A percentile compares a stretch with the other conserved stretches of the same genome.
These are phyloP conservation scores for Lophotriccus pileatus DNA, from an alignment of 2,797 vertebrate species.

Conservation along the genomic window DNA sequence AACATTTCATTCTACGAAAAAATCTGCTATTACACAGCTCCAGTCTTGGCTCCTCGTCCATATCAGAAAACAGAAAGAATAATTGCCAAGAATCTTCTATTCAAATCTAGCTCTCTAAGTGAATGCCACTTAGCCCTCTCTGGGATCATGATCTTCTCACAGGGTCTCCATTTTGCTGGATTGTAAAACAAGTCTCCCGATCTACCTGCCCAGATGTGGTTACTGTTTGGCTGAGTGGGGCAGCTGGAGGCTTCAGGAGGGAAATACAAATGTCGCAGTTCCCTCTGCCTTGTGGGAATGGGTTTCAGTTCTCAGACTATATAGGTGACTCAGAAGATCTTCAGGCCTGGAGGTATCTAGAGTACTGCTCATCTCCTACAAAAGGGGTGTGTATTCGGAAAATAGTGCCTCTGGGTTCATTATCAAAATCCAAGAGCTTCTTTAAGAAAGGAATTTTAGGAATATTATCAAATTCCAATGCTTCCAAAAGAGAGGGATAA, in stretches of 20 bases:
- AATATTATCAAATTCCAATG: not conserved
- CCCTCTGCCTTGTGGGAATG: not conserved
- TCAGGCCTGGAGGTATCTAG: not conserved
- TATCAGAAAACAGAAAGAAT: not conserved
- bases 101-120: not conserved
- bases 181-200: not conserved
- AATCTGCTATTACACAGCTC: not conserved
- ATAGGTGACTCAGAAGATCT: not conserved
- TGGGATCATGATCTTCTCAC: not conserved
- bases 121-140: not conserved
- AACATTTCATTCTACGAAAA: not conserved
- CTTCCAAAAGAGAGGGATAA: not conserved
- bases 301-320: not conserved
- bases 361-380: not conserved
- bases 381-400: not conserved
- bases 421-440: not conserved
- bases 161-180: not conserved
- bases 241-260: not conserved
- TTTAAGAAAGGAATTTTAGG: not conserved
- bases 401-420: not conserved
- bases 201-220: rapidly evolving
- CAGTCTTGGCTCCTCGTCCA: not conserved
- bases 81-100: not conserved
- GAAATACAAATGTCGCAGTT: not conserved
- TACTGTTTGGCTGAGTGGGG: not conserved